Conservation (phyloP, 2,888 invertebrate species). For the Apoda limacodes region DNA sequence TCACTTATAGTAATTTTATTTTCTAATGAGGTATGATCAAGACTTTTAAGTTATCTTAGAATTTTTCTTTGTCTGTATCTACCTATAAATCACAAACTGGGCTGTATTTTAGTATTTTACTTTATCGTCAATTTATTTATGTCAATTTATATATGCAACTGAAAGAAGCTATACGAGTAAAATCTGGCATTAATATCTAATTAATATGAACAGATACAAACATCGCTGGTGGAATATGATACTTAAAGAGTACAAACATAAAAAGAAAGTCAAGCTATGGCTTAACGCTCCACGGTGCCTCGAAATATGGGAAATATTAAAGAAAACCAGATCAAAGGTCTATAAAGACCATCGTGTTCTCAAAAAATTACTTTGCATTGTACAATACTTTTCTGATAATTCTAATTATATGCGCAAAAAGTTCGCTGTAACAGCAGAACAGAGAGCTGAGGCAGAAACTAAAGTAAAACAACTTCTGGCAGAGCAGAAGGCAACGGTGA, state of each 20-base stretch:
- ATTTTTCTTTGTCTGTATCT: too few species aligned
- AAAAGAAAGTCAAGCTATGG: slow-evolving; percentile 37
- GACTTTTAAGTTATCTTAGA: too few species aligned
- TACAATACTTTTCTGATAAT: slow-evolving; percentile 32
- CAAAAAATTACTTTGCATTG: slow-evolving; percentile 39
- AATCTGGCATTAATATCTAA: background rate
- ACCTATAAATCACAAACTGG: background rate
- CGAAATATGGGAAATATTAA: slow-evolving; percentile 48
- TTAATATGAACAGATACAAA: slow-evolving; percentile 31
- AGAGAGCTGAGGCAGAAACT: slow-evolving; percentile 35
- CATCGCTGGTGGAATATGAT: slow-evolving; percentile 53
- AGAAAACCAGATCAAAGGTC: slow-evolving; percentile 28
- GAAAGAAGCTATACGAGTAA: too few species aligned
- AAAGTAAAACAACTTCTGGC: slow-evolving; percentile 27
- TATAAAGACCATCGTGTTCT: slow-evolving; percentile 31
- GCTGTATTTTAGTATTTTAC: background rate
- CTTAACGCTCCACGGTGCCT: slow-evolving; percentile 34
- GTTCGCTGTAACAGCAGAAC: slow-evolving; percentile 24
- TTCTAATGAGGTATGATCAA: too few species aligned
- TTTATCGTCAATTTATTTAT: background rate
- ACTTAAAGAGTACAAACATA: slow-evolving; percentile 37
- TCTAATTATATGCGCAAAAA: slow-evolving; percentile 11
- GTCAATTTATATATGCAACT: background rate
- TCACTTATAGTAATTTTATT: too few species aligned
- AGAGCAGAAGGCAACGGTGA: slow-evolving; percentile 25